These are phyloP conservation scores for Aethina tumida DNA, from an alignment of 1,140 invertebrate species.

Conservation along the genomic window DNA sequence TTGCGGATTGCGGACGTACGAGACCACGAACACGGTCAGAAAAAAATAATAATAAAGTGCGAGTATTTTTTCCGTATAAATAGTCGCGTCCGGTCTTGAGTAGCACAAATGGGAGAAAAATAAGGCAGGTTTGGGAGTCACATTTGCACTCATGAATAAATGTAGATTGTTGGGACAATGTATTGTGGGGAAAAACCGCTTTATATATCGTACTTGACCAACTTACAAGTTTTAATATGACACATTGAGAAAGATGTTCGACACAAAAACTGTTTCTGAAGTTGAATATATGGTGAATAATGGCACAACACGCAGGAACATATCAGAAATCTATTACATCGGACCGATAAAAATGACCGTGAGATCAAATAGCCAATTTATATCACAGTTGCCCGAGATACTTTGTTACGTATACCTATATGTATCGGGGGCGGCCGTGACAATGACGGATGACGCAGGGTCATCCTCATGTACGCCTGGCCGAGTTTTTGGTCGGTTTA, in stretches of 20 bases:
- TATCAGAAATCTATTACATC: constrained; percentile 27
- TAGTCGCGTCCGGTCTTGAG: too few species aligned
- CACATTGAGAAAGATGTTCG: constrained; percentile 10
- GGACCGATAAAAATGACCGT: constrained; percentile 27
- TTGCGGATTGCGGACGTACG: too few species aligned
- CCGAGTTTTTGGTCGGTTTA: constrained; percentile 16
- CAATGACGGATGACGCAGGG: constrained; percentile 22
- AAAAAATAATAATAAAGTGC: too few species aligned
- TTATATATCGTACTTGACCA: too few species aligned
- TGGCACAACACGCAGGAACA: constrained; percentile 21
- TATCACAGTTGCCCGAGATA: constrained; percentile 20
- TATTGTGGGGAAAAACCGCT: too few species aligned
- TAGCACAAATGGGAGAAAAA: too few species aligned
- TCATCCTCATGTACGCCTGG: constrained; percentile 15
- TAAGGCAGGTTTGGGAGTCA: too few species aligned
- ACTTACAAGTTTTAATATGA: constrained; percentile 11
- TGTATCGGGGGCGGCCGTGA: constrained; percentile 18
- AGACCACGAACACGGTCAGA: too few species aligned
- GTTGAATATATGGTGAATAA: constrained; percentile 19
- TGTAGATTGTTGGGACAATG: too few species aligned
- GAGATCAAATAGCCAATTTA: constrained; percentile 30
- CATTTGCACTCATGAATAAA: too few species aligned
- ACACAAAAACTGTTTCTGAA: constrained; percentile 11
- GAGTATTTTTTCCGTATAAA: too few species aligned
- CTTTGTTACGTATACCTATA: constrained; percentile 25